These are phyloP conservation scores for Cotesia congregata DNA, from an alignment of 2,888 invertebrate species.

Conservation along the genomic window DNA sequence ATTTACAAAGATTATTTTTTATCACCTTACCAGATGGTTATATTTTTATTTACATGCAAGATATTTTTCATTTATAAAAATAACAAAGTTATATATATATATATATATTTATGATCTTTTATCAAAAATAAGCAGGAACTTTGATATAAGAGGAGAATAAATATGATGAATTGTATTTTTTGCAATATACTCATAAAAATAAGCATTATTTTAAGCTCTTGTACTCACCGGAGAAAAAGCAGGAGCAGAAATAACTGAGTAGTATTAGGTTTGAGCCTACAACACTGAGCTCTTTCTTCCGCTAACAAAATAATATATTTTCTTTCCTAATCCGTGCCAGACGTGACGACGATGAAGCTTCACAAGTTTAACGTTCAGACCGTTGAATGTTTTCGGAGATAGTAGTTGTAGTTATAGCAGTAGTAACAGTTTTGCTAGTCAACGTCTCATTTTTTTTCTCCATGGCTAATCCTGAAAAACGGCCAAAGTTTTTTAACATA, in stretches of 20 bases:
- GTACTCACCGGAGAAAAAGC: background rate
- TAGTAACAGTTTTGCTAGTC: conserved; percentile 9
- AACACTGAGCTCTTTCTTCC: conserved; percentile 45
- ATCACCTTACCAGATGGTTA: no score
- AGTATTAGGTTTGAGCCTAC: conserved; percentile 41
- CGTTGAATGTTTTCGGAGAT: conserved; percentile 24
- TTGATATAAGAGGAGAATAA: background rate
- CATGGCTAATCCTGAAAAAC: conserved; percentile 57
- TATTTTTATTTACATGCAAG: background rate
- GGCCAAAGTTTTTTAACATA: conserved; percentile 53
- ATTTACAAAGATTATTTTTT: no score
- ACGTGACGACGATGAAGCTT: conserved; percentile 54
- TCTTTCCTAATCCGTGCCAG: conserved; percentile 49
- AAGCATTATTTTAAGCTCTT: background rate
- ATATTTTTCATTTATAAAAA: background rate
- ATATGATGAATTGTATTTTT: conserved; percentile 1
- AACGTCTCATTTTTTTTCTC: conserved; percentile 29
- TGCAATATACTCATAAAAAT: conserved; percentile 1
- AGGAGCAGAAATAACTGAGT: conserved; percentile 6
- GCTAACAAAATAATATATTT: conserved; percentile 55
- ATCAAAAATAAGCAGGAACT: background rate
- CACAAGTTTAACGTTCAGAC: conserved; percentile 50
- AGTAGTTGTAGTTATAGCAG: conserved; percentile 8
- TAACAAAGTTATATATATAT: background rate
- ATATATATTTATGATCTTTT: background rate